These are phyloP conservation scores for Lipotes vexillifer DNA, from an alignment of 2,113 vertebrate genomes.

Conservation along the genomic window DNA sequence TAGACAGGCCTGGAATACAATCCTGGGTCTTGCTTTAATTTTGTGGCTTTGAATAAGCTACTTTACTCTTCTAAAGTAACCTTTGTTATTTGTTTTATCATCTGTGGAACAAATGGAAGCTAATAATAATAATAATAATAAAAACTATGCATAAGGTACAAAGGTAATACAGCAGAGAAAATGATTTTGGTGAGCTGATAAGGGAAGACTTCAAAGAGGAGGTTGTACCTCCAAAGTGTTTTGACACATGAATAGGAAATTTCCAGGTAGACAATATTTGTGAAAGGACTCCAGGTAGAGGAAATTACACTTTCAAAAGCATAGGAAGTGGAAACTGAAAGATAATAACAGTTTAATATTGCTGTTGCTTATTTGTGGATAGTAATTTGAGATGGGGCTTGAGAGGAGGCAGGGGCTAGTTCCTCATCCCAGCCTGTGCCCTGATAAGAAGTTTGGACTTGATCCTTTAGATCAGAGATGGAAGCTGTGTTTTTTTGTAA, in stretches of 20 bases:
- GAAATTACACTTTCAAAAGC: not conserved
- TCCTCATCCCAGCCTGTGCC: not conserved
- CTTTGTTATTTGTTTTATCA: not conserved
- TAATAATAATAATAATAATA: not conserved
- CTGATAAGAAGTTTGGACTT: not conserved
- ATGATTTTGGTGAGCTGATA: not conserved
- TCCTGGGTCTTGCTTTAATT: not conserved
- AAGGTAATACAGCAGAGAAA: not conserved
- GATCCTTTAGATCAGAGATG: not conserved
- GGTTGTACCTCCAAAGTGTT: not conserved
- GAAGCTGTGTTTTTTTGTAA: not conserved
- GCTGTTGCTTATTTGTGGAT: not conserved
- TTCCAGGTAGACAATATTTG: not conserved
- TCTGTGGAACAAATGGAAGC: not conserved
- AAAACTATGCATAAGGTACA: not conserved
- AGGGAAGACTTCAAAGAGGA: not conserved
- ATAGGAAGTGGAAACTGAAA: not conserved
- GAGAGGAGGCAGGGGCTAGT: not conserved
- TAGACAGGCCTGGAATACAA: not conserved
- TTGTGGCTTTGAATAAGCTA: not conserved
- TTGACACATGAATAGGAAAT: not conserved
- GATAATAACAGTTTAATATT: not conserved
- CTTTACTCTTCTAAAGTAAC: not conserved
- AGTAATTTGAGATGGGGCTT: not conserved
- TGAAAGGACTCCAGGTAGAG: not conserved